phyloP scores from a whole-genome alignment of 2,888 invertebrate genomes.

The Drosophila siamana region DNA sequence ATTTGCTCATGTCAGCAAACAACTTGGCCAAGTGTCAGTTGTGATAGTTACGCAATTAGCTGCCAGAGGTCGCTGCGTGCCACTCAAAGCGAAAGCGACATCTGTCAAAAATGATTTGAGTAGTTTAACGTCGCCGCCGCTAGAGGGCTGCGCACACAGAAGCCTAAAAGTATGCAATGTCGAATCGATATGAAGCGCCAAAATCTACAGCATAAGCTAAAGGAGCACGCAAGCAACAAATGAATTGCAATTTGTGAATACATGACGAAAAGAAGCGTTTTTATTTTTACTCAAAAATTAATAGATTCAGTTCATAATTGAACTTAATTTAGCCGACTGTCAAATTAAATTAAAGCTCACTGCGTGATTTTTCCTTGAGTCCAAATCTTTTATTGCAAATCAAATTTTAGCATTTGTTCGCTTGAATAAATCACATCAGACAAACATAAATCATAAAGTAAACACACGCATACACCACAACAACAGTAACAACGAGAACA shows the following conservation, averaged over 20 bases:
- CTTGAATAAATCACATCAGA: slow-evolving; percentile 83
- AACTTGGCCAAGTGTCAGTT: slow-evolving; percentile 2
- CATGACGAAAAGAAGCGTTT: neutral
- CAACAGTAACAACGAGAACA: slow-evolving; percentile 50
- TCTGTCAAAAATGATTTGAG: slow-evolving; percentile 44
- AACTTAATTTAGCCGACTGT: neutral
- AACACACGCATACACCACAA: slow-evolving; percentile 46
- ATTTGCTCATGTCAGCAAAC: neutral
- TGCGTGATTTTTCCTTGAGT: neutral
- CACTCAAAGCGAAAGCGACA: slow-evolving; percentile 56
- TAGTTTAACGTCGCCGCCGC: slow-evolving; percentile 24
- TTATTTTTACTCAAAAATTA: neutral
- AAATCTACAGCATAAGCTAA: neutral
- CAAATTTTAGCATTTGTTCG: slow-evolving; percentile 76
- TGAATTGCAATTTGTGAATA: neutral
- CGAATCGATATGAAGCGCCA: fast-evolving
- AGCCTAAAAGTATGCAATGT: slow-evolving; percentile 49
- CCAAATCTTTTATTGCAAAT: slow-evolving; percentile 71
- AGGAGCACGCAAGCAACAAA: neutral
- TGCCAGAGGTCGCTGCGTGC: slow-evolving; percentile 56
- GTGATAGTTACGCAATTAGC: neutral
- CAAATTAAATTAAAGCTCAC: slow-evolving; percentile 54
- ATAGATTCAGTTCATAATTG: neutral
- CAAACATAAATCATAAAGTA: slow-evolving; percentile 81
- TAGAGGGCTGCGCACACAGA: slow-evolving; percentile 12